phyloP scores from a whole-genome alignment of 23 tunicate genomes.

The Botrylloides violaceus region DNA sequence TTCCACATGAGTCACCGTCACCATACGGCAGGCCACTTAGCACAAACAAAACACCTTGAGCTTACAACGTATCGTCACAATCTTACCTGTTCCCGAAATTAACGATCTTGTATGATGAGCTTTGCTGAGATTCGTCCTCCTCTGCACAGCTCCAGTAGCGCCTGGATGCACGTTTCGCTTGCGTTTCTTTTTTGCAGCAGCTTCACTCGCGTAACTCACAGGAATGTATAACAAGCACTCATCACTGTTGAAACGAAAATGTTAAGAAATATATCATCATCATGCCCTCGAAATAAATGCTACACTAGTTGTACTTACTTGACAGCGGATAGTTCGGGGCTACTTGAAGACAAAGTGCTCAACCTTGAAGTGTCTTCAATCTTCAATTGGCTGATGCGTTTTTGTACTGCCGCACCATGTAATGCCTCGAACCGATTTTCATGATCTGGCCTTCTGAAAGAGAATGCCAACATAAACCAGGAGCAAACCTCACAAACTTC shows the following conservation, averaged over 20 bases:
- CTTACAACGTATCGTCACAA: not conserved
- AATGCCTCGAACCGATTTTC: not conserved
- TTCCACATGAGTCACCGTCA: not conserved
- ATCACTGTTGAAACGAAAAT: too few species aligned
- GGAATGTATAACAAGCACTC: constrained; percentile 14
- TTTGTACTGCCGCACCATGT: not conserved
- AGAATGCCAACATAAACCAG: too few species aligned
- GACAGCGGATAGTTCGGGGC: constrained; percentile 16
- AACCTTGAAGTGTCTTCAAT: constrained; percentile 12
- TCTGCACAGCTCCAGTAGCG: not conserved
- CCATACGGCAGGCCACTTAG: not conserved
- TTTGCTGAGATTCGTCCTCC: not conserved
- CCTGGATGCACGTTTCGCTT: constrained; percentile 1
- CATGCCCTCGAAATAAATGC: not conserved
- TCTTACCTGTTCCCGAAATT: constrained; percentile 9
- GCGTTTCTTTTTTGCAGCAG: constrained; percentile 3
- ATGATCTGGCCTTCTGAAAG: not conserved
- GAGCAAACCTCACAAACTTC: too few species aligned
- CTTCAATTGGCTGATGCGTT: constrained; percentile 14
- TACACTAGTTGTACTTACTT: constrained; percentile 1
- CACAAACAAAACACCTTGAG: not conserved
- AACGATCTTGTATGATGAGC: constrained; percentile 5
- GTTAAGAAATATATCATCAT: too few species aligned
- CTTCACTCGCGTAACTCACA: constrained; percentile 27
- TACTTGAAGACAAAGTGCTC: constrained; percentile 16